Evolutionary conservation across 2,113 vertebrate species (phyloP), one percentile per base, ranked within the genome.

Genomic region (Protomyctophum bolini): DNA sequence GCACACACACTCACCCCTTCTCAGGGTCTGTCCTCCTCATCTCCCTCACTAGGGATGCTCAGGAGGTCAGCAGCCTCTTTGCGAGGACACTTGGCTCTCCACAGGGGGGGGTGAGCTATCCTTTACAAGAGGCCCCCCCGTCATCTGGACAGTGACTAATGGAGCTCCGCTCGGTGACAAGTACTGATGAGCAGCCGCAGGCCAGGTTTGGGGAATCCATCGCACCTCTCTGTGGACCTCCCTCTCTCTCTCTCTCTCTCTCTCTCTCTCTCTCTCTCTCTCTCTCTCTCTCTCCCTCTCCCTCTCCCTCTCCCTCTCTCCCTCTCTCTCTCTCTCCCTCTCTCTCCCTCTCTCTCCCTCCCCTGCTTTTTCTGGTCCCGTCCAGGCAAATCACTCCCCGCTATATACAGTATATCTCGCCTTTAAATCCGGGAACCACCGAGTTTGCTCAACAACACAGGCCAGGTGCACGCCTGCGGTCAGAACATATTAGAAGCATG

Each of bases 61-160:
- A 48, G 64, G 85, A 81, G 92, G 91, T 91, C 91, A 89, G 87
- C 63, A 58, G 72, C 83, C 80, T 89, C 85, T 88, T 86, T 82
- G 83, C 72, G 69, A 81, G 77, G 90, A 88, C 89, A 91, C 90
- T 91, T 87, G 88, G 86, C 87, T 84, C 85, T 88, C 83, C 54
- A 84, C 73, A 69, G 89, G 90, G 86, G 88, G 86, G 55, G 15
- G 55, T 10, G 33, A 82, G 82, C 87, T 87, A 91, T 92, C 85
- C 77, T 88, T 92, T 88, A 91, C 91, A 90, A 90, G 87, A 78
- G 75, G 75, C 68, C 62, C 86, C 68, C 62, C 86, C 86, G 87
- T 91, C 91, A 88, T 88, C 63, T 85, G 89, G 83, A 88, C 82
- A 80, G 82, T 94, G 92, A 93, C 91, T 92, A 93, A 94, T 93